Evolutionary conservation across 2,888 invertebrate genomes (phyloP).

Genomic region (Callosobruchus maculatus): DNA sequence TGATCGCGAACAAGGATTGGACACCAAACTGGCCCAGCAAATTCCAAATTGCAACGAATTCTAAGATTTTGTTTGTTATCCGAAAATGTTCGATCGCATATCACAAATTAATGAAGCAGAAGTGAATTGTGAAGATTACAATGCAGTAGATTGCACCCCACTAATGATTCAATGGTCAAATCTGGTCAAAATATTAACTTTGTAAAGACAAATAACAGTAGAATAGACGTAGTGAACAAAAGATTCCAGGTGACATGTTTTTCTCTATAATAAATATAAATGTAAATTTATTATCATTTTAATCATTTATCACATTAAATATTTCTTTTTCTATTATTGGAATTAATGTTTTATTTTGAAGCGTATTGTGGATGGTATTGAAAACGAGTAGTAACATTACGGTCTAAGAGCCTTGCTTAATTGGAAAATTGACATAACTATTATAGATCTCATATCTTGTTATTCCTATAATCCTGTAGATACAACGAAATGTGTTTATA

Average conservation of each 20-base stretch:
- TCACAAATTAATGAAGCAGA: not conserved
- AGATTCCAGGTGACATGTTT: not conserved
- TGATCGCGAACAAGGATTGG: too few species aligned
- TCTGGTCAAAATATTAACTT: not conserved
- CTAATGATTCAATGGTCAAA: not conserved
- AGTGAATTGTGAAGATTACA: not conserved
- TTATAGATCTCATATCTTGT: not conserved
- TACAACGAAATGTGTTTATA: not conserved
- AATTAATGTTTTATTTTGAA: not conserved
- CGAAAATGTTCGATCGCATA: not conserved
- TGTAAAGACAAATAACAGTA: not conserved
- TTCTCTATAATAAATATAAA: not conserved
- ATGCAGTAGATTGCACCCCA: not conserved
- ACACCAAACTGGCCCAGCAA: too few species aligned
- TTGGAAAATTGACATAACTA: not conserved
- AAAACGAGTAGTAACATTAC: not conserved
- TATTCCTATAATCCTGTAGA: not conserved
- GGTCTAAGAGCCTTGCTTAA: not conserved
- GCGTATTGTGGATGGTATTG: not conserved
- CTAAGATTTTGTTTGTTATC: too few species aligned
- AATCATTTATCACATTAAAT: not conserved
- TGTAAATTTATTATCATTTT: not conserved
- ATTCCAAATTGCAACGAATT: too few species aligned
- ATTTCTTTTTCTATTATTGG: not conserved
- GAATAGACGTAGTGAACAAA: not conserved